Base-by-base conservation (phyloP, 92 coral and sea anemone species). In the Parazoanthus darwini region DNA sequence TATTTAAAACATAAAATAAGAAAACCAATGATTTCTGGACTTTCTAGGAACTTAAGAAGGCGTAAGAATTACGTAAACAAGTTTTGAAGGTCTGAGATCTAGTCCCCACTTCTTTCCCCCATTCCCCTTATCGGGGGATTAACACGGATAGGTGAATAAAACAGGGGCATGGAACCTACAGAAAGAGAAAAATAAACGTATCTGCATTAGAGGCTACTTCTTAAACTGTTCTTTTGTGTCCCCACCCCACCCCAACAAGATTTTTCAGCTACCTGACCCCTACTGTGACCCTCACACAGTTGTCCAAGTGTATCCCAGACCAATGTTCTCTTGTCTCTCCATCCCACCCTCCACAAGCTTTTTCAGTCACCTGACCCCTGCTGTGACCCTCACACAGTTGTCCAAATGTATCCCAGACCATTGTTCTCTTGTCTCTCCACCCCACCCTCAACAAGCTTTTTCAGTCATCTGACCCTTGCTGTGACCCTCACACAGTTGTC, bases 291-390 rank as follows among this genome's bases (percentile, higher is more conserved):
- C 92, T 92, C 2, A 97, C 97, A 88, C 90, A 92, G 90, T 97
- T 97, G 89, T 97, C 99, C 85, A 97, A 91, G 79, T 97, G 99
- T 42, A 90, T 74, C 74, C 91, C 79, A 37, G 99, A 91, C 98
- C 99, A 97, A 42, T 97, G 98, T 77, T 97, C 99, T 56, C 33
- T 29, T 29, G 33, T 29, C 0, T 29, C 33, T 0, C 33, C 33
- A 29, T 0, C 33, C 33, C 33, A 29, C 0, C 33, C 33, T 29
- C 33, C 33, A 29, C 33, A 29, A 0, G 33, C 0, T 29, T 29
- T 29, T 29, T 29, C 0, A 29, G 33, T 29, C 0, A 29, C 33
- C 0, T 29, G 33, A 29, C 33, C 0, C 33, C 33, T 29, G 0
- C 33, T 29, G 33, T 29, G 33, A 29, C 33, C 33, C 33, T 29